phyloP scores from a whole-genome alignment of 2,113 vertebrate species.

The Alectura lathami region DNA sequence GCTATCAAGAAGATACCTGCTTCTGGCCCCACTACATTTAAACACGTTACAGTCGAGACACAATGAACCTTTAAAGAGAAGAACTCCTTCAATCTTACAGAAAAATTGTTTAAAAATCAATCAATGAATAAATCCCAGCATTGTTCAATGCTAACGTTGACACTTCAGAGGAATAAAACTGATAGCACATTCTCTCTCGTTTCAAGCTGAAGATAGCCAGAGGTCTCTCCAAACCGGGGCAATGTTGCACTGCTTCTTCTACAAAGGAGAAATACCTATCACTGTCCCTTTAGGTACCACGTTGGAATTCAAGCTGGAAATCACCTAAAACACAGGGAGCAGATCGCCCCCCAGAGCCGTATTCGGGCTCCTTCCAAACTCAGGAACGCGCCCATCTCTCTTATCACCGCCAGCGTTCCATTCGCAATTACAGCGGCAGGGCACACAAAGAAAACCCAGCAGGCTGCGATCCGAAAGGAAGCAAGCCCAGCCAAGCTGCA shows the following conservation, averaged over 20 bases:
- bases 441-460: accelerated
- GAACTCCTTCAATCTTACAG: background rate
- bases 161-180: background rate
- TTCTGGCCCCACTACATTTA: background rate
- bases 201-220: background rate
- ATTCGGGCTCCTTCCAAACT: background rate
- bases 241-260: accelerated
- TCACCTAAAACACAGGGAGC: background rate
- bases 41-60: background rate
- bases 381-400: background rate
- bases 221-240: background rate
- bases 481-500: background rate
- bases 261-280: background rate
- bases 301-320: background rate
- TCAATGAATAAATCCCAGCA: background rate
- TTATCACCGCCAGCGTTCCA: background rate
- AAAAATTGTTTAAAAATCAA: background rate
- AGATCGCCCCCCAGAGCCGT: background rate
- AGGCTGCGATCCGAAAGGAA: background rate
- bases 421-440: background rate
- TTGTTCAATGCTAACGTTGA: background rate
- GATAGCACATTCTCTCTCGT: background rate
- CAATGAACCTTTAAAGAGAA: background rate
- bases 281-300: background rate
- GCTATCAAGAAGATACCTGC: background rate